Conservation (phyloP, 2,797 vertebrate species). For the Psittacula echo region DNA sequence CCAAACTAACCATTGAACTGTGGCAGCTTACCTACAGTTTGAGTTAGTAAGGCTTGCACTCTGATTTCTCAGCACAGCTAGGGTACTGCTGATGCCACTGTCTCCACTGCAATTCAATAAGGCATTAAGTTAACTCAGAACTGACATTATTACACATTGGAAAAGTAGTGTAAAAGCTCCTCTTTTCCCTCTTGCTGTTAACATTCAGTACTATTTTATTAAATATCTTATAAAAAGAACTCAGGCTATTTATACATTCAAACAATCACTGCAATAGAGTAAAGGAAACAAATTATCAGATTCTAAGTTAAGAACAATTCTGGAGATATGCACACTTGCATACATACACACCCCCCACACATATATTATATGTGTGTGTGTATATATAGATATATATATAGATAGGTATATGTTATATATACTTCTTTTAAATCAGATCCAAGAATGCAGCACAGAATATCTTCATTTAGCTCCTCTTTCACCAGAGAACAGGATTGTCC, state of each 20-base stretch:
- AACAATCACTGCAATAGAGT: constrained; percentile 66
- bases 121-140: constrained; percentile 75
- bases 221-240: constrained; percentile 78
- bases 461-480: constrained; percentile 70
- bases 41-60: constrained; percentile 29
- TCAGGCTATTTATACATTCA: constrained; percentile 73
- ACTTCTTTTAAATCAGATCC: constrained; percentile 30
- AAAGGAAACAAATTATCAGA: constrained; percentile 65
- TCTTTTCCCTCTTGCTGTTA: constrained; percentile 50
- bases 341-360: not conserved
- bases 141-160: constrained; percentile 53
- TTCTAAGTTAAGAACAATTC: constrained; percentile 64
- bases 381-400: not conserved
- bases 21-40: constrained; percentile 3
- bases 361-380: constrained; percentile 6
- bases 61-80: constrained; percentile 34
- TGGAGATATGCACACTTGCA: constrained; percentile 53
- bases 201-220: constrained; percentile 76
- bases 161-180: constrained; percentile 79
- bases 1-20: constrained; percentile 35
- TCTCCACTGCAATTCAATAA: constrained; percentile 68
- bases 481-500: constrained; percentile 92
- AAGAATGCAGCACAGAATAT: not conserved
- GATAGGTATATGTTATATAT: constrained; percentile 10
- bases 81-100: constrained; percentile 26